These are phyloP conservation scores for Neodiprion lecontei DNA, from an alignment of 1,140 invertebrate species.

Conservation along the genomic window DNA sequence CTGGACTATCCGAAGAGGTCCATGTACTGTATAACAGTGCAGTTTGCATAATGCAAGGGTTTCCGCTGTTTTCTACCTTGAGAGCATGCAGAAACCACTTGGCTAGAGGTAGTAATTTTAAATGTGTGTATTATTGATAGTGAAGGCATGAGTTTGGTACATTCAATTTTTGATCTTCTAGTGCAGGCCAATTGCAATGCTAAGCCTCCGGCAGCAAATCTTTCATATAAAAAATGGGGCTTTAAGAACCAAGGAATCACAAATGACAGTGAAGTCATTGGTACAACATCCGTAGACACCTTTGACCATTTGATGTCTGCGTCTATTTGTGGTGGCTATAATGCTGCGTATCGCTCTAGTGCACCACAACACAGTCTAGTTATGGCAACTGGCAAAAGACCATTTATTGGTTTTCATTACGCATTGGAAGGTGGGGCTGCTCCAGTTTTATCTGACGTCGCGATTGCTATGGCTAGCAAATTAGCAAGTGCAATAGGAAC, in stretches of 20 bases:
- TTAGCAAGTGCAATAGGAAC: constrained; percentile 77
- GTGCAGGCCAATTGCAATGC: constrained; percentile 76
- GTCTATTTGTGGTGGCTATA: constrained; percentile 80
- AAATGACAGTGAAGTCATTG: constrained; percentile 81
- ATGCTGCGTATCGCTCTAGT: constrained; percentile 74
- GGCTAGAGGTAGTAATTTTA: constrained; percentile 70
- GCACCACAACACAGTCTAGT: constrained; percentile 82
- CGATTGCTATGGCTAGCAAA: constrained; percentile 87
- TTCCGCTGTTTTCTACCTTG: constrained; percentile 82
- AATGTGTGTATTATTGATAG: constrained; percentile 32
- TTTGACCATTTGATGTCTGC: constrained; percentile 89
- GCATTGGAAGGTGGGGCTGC: constrained; percentile 83
- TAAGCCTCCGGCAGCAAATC: constrained; percentile 64
- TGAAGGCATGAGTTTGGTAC: constrained; percentile 20
- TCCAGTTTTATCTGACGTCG: constrained; percentile 82
- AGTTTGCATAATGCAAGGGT: constrained; percentile 84
- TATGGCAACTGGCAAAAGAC: constrained; percentile 80
- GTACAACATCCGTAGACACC: constrained; percentile 75
- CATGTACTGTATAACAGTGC: constrained; percentile 79
- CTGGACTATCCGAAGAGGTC: constrained; percentile 79
- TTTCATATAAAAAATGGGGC: constrained; percentile 84
- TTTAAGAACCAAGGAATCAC: constrained; percentile 79
- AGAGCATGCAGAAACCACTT: constrained; percentile 81
- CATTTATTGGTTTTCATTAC: constrained; percentile 89
- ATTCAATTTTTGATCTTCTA: constrained; percentile 48